Evolutionary conservation across 2,888 invertebrate genomes (phyloP).

Genomic region (Corythucha ciliata): DNA sequence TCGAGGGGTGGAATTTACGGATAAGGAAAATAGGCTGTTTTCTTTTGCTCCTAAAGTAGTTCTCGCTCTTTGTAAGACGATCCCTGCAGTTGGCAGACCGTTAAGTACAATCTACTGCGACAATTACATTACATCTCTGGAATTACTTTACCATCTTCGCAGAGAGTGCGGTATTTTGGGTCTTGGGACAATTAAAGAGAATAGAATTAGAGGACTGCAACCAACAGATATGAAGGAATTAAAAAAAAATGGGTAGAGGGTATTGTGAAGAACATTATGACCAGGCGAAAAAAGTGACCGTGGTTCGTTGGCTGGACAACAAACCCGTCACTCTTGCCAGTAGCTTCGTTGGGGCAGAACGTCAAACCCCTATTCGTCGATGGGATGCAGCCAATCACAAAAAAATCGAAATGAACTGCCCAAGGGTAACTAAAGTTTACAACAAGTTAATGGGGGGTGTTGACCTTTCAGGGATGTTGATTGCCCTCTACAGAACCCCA

Average conservation of each 20-base stretch:
- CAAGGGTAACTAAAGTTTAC: slow-evolving; percentile 10
- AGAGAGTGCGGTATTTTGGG: slow-evolving; percentile 26
- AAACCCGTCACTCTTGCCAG: slow-evolving; percentile 31
- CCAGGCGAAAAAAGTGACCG: slow-evolving; percentile 26
- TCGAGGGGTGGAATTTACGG: slow-evolving; percentile 31
- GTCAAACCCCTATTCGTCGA: slow-evolving; percentile 21
- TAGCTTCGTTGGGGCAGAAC: slow-evolving; percentile 28
- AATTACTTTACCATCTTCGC: slow-evolving; percentile 23
- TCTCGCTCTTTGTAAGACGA: slow-evolving; percentile 33
- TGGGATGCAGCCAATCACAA: slow-evolving; percentile 12
- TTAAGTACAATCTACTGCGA: slow-evolving; percentile 32
- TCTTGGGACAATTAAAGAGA: slow-evolving; percentile 28
- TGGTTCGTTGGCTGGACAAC: slow-evolving; percentile 34
- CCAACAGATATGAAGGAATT: slow-evolving; percentile 23
- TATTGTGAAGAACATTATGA: slow-evolving; percentile 18
- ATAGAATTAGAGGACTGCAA: slow-evolving; percentile 23
- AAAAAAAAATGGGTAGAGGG: slow-evolving; percentile 6
- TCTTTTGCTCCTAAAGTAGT: slow-evolving; percentile 38
- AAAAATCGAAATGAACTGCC: slow-evolving; percentile 11
- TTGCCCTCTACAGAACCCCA: slow-evolving; percentile 5
- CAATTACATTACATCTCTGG: slow-evolving; percentile 30
- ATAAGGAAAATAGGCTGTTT: slow-evolving; percentile 34
- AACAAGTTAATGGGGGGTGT: slow-evolving; percentile 17
- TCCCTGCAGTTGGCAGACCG: slow-evolving; percentile 28
- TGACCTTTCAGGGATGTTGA: slow-evolving; percentile 5